These are phyloP conservation scores for Paraescarpia echinospica DNA, from an alignment of 1,140 invertebrate species.

Conservation along the genomic window DNA sequence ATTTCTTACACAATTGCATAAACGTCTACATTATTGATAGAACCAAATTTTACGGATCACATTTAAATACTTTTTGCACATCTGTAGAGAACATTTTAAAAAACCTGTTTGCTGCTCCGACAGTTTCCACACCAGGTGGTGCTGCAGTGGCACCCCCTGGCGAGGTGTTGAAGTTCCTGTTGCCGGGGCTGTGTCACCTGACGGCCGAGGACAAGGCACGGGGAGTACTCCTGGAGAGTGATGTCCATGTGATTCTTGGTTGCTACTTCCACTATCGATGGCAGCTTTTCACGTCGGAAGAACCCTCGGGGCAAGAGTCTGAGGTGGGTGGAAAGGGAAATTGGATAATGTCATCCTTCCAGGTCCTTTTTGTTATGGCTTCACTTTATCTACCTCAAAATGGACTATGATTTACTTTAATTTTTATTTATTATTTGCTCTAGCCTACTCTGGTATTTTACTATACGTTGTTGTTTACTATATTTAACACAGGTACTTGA, in stretches of 20 bases:
- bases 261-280: neutral
- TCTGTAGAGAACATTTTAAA: neutral
- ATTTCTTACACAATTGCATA: neutral
- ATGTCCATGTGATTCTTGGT: neutral
- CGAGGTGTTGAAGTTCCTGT: constrained; percentile 77
- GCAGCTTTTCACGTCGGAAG: neutral
- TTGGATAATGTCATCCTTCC: neutral
- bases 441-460: too few relatives aligned
- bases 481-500: too few relatives aligned
- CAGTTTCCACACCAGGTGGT: neutral
- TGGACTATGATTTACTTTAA: too few relatives aligned
- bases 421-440: too few relatives aligned
- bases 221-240: constrained; percentile 70
- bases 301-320: neutral
- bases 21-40: neutral
- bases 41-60: too few relatives aligned
- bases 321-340: neutral
- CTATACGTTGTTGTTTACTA: too few relatives aligned
- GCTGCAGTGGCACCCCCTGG: constrained; percentile 56
- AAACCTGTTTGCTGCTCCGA: neutral
- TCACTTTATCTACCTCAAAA: too few relatives aligned
- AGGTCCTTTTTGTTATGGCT: too few relatives aligned
- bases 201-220: constrained; percentile 85
- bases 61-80: neutral
- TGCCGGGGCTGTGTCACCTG: constrained; percentile 86